phyloP scores from a whole-genome alignment of 2,888 invertebrate genomes.

The Brachyopa scutellaris region DNA sequence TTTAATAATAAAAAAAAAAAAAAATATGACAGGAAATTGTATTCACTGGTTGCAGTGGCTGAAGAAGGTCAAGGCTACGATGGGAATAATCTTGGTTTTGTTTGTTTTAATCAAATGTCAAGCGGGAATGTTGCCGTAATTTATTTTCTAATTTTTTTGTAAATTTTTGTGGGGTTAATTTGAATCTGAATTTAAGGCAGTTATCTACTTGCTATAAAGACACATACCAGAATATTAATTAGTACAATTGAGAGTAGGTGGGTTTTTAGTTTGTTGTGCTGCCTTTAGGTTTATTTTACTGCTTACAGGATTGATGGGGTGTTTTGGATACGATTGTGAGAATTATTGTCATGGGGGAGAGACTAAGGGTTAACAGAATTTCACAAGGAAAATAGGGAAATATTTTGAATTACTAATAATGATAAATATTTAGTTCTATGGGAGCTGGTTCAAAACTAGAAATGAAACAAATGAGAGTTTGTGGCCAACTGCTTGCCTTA shows the following conservation, averaged over 20 bases:
- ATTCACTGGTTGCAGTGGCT: neutral
- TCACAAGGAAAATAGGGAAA: too few species aligned
- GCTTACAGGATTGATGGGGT: constrained; percentile 1
- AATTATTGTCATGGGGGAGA: too few species aligned
- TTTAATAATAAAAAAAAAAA: constrained; percentile 6
- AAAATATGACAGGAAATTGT: neutral
- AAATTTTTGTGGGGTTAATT: constrained; percentile 33
- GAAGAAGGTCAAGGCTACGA: constrained; percentile 29
- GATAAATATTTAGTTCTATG: too few species aligned
- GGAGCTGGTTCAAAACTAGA: too few species aligned
- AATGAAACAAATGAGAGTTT: too few species aligned
- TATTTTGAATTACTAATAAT: too few species aligned
- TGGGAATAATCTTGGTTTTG: neutral
- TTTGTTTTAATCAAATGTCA: constrained; percentile 11
- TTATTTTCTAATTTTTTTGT: neutral
- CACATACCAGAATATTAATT: too few species aligned
- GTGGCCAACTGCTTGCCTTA: too few species aligned
- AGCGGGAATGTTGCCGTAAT: neutral
- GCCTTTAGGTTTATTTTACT: constrained; percentile 1
- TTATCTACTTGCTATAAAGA: neutral
- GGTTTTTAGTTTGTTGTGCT: neutral
- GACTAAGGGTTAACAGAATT: too few species aligned
- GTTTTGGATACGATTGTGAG: neutral
- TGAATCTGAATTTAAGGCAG: constrained; percentile 17
- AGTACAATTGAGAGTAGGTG: constrained; percentile 2